Evolutionary conservation across 2,113 vertebrate species (phyloP), one percentile per base, ranked within the genome.

Genomic region (Neotoma lepida): DNA sequence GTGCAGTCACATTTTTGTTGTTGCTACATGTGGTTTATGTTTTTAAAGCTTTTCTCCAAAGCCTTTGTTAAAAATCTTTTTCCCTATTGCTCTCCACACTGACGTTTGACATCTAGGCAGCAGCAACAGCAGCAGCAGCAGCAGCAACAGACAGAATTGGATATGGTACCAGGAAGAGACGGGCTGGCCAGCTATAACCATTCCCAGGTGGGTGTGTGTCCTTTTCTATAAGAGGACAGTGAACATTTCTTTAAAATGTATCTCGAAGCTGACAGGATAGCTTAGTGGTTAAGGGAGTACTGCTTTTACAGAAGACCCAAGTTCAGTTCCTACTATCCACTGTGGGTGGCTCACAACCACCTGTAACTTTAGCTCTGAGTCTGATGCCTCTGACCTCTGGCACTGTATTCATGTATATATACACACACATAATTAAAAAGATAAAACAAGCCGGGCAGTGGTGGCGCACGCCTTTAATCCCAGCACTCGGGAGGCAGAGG

Each of bases 61-160:
- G 49, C 96, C 93, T 39, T 92, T 68, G 61, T 64, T 66, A 77
- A 96, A 96, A 96, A 17, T 51, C 0, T 0, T 97, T 89, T 89
- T 49, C 28, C 17, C 44, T 4, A 0, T 90, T 92, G 87, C 15
- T 96, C 9, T 88, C 49, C 41, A 89, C 58, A 89, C 54, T 90
- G 86, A 64, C 56, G 20, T 94, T 89, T 88, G 82, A 93, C n/a
- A 63, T 96, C 51, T 0, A 98, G 98, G 97, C 98, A 98, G 88
- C 99, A 99, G 93, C 99, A 99, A 94, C 99, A 99, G 80, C 99
- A 99, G 64, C 66, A 68, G 9, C 64, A 35, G 63, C 63, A 64
- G 96, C 98, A 98, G 94, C 99, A 99, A 85, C 99, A 99, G 96
- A 92, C 99, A 0, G 99, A 99, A 88, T 94, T 99, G 77, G 99